A percentile compares a stretch with the other conserved stretches of the same genome.
Evolutionary conservation across 2,888 invertebrate species (phyloP).

Genomic region (Spodoptera exigua): DNA sequence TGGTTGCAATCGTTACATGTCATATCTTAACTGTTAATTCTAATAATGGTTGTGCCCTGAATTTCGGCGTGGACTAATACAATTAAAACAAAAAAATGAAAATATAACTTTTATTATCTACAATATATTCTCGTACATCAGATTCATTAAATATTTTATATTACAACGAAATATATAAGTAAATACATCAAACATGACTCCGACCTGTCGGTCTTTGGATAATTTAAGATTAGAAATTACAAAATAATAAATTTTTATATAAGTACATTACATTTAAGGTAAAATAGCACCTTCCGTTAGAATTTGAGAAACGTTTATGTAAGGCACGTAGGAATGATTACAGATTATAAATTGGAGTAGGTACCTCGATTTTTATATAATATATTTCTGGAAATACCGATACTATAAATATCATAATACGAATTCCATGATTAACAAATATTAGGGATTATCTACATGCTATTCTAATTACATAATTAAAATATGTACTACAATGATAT

Average conservation of each 20-base stretch:
- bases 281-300: constrained; percentile 75
- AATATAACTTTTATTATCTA: constrained; percentile 85
- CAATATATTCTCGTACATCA: constrained; percentile 82
- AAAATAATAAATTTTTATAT: constrained; percentile 58
- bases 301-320: constrained; percentile 56
- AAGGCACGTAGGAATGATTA: constrained; percentile 62
- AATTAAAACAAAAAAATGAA: constrained; percentile 58
- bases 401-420: constrained; percentile 84
- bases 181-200: constrained; percentile 85
- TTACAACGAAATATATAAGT: constrained; percentile 77
- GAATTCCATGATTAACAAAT: constrained; percentile 75
- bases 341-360: constrained; percentile 36
- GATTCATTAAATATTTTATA: constrained; percentile 82
- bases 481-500: constrained; percentile 39
- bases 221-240: constrained; percentile 63
- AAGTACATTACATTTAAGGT: constrained; percentile 57
- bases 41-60: no score
- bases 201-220: constrained; percentile 83
- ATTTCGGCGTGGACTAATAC: not conserved
- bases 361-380: constrained; percentile 32
- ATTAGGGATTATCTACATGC: constrained; percentile 56
- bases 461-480: constrained; percentile 44
- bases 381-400: constrained; percentile 79
- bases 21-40: no score
- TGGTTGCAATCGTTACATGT: no score